Evolutionary conservation across 1,140 invertebrate species (phyloP).

Genomic region (Eriosoma lanigerum): DNA sequence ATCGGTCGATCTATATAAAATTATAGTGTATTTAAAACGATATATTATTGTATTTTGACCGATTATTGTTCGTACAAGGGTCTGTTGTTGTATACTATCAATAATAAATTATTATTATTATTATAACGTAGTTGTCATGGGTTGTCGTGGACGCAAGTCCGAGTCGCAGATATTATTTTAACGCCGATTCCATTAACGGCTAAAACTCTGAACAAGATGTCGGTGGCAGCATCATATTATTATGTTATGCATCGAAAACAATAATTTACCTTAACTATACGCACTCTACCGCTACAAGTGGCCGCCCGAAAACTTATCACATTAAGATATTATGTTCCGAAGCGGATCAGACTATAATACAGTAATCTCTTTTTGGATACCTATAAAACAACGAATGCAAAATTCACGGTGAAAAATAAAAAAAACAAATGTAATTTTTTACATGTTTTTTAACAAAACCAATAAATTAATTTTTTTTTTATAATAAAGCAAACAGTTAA

Average conservation of each 20-base stretch:
- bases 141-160: background rate
- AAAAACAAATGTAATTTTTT: too few relatives aligned
- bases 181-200: background rate
- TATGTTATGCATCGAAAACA: background rate
- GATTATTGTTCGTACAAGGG: too few relatives aligned
- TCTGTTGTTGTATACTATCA: too few relatives aligned
- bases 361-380: too few relatives aligned
- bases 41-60: too few relatives aligned
- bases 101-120: background rate
- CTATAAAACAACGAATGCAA: too few relatives aligned
- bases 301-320: background rate
- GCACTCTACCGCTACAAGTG: background rate
- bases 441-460: too few relatives aligned
- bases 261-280: conserved; percentile 23
- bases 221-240: background rate
- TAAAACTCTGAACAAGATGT: background rate
- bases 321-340: conserved; percentile 12
- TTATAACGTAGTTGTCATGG: background rate
- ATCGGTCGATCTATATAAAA: too few relatives aligned
- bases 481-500: too few relatives aligned
- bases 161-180: background rate
- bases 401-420: too few relatives aligned
- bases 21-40: too few relatives aligned
- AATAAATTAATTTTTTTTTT: too few relatives aligned
- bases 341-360: background rate